These are phyloP conservation scores for Choristoneura fumiferana DNA, from an alignment of 1,140 invertebrate genomes.

Conservation along the genomic window DNA sequence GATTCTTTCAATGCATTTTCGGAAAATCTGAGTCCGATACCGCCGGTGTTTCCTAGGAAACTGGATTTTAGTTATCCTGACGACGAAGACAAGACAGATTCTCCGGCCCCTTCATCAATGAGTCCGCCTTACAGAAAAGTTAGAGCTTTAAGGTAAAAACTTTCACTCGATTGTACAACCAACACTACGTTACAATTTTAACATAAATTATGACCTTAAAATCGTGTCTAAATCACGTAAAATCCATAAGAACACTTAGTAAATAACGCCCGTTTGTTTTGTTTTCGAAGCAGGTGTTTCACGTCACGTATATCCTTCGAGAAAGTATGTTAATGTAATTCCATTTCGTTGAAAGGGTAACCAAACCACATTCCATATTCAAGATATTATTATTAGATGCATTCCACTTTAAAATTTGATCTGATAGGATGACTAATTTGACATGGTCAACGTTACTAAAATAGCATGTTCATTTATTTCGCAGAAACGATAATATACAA, in stretches of 20 bases:
- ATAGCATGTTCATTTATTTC: no score
- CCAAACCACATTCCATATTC: no score
- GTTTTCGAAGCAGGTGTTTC: slow-evolving; percentile 5
- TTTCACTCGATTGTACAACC: slow-evolving; percentile 19
- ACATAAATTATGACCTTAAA: no score
- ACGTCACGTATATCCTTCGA: neutral
- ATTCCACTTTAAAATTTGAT: no score
- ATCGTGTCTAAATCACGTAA: neutral
- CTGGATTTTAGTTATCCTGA: slow-evolving; percentile 67
- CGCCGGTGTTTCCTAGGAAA: slow-evolving; percentile 65
- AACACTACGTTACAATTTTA: no score
- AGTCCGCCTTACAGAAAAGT: slow-evolving; percentile 90
- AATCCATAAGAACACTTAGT: neutral
- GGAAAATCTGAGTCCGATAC: slow-evolving; percentile 70
- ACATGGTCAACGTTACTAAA: no score
- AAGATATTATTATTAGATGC: no score
- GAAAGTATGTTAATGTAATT: slow-evolving; percentile 15
- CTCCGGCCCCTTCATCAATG: slow-evolving; percentile 49
- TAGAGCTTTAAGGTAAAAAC: slow-evolving; percentile 82
- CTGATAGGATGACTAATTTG: no score
- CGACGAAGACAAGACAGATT: slow-evolving; percentile 58
- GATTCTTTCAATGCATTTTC: slow-evolving; percentile 69
- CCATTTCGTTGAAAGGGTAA: neutral
- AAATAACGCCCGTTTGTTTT: neutral
- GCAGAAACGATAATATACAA: no score